Percentiles rank a stretch among this genome's conserved stretches.
Evolutionary conservation across 2,888 invertebrate genomes (phyloP).

Genomic region (Ormyrus thymus): DNA sequence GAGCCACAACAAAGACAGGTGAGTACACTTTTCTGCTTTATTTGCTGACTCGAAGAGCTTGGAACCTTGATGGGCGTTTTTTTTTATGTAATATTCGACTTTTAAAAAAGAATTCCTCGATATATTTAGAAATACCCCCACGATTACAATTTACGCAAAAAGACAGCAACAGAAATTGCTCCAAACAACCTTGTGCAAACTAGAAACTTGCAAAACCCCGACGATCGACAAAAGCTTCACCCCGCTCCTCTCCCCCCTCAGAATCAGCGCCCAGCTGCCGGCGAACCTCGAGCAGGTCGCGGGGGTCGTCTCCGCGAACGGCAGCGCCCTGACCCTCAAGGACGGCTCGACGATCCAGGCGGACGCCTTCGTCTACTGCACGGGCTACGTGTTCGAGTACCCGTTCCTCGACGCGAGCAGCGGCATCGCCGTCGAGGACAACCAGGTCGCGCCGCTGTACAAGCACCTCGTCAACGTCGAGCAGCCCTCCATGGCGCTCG

Average conservation of each 20-base stretch:
- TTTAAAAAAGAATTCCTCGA: background rate
- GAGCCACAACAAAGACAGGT: slow-evolving; percentile 77
- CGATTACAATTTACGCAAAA: too few species aligned
- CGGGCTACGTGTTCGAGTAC: slow-evolving; percentile 84
- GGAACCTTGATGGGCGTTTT: background rate
- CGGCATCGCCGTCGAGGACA: slow-evolving; percentile 75
- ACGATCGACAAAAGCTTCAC: too few species aligned
- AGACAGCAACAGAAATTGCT: too few species aligned
- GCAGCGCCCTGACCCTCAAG: slow-evolving; percentile 77
- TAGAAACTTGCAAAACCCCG: too few species aligned
- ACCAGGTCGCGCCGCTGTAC: slow-evolving; percentile 83
- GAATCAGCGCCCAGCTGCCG: slow-evolving; percentile 76
- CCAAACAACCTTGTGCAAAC: too few species aligned
- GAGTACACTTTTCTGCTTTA: slow-evolving; percentile 7
- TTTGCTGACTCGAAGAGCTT: too few species aligned
- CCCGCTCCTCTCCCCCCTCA: slow-evolving; percentile 27
- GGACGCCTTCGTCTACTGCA: slow-evolving; percentile 84
- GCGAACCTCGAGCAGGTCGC: slow-evolving; percentile 77
- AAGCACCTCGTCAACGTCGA: slow-evolving; percentile 86
- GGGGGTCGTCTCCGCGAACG: slow-evolving; percentile 76
- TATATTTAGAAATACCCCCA: slow-evolving; percentile 35
- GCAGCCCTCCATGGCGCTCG: slow-evolving; percentile 84
- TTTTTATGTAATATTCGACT: background rate
- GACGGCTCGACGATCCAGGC: slow-evolving; percentile 79
- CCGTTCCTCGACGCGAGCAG: slow-evolving; percentile 82